phyloP scores from a whole-genome alignment of 2,113 vertebrate genomes.

The Myanophis thanlyinensis region DNA sequence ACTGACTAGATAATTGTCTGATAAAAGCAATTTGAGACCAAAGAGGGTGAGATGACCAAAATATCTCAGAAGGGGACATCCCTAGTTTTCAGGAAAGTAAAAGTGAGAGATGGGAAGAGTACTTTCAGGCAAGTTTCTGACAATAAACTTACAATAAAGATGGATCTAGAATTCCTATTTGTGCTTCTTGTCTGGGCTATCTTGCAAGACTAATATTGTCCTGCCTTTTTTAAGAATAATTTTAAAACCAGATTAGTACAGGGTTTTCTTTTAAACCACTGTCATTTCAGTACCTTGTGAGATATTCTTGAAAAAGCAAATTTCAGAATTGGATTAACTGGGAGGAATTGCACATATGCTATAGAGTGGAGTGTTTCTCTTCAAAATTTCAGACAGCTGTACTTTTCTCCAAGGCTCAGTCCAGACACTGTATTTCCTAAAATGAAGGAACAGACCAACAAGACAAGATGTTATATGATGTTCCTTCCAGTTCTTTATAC shows the following conservation, averaged over 20 bases:
- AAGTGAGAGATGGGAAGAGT: neutral
- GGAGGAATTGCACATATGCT: neutral
- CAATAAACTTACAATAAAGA: neutral
- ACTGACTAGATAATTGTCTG: neutral
- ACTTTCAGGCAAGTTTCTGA: neutral
- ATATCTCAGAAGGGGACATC: neutral
- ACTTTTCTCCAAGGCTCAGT: neutral
- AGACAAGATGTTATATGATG: neutral
- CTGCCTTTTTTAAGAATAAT: slow-evolving; percentile 11
- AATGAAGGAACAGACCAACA: neutral
- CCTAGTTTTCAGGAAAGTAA: neutral
- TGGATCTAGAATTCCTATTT: neutral
- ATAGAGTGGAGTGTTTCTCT: neutral
- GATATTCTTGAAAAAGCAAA: slow-evolving; percentile 3
- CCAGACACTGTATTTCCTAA: neutral
- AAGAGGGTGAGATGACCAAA: neutral
- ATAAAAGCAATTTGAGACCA: neutral
- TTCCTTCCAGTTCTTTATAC: neutral
- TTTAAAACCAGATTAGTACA: neutral
- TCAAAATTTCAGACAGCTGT: neutral
- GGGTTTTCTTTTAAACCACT: neutral
- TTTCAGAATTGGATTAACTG: neutral
- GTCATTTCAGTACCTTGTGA: slow-evolving; percentile 18
- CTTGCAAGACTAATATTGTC: neutral
- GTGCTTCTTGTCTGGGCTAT: neutral